Evolutionary conservation across 2,888 invertebrate genomes (phyloP).

Genomic region (Allolobophora icterica): DNA sequence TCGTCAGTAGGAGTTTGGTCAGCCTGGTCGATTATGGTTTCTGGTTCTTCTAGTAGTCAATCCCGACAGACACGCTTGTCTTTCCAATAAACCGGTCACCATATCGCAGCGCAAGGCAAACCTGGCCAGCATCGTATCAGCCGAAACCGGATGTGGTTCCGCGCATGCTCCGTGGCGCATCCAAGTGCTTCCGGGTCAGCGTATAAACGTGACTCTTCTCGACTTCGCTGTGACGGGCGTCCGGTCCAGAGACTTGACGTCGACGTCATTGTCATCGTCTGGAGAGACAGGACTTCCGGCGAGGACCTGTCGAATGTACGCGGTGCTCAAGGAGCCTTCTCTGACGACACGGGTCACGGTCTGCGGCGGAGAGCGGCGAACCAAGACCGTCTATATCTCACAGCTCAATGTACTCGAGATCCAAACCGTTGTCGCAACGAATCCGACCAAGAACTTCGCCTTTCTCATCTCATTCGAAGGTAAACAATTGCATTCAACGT

Average conservation of each 20-base stretch:
- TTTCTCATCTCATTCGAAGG: slow-evolving; percentile 21
- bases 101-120: slow-evolving; percentile 14
- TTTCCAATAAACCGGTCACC: slow-evolving; percentile 25
- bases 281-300: neutral
- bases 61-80: slow-evolving; percentile 17
- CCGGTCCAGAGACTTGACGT: neutral
- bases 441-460: neutral
- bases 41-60: neutral
- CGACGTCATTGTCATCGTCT: neutral
- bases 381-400: slow-evolving; percentile 12
- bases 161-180: slow-evolving; percentile 33
- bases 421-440: neutral
- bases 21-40: neutral
- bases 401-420: slow-evolving; percentile 14
- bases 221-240: slow-evolving; percentile 30
- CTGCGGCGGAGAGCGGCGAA: slow-evolving; percentile 26
- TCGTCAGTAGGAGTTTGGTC: neutral
- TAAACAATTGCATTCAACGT: neutral
- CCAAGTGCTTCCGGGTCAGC: slow-evolving; percentile 31
- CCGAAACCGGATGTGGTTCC: slow-evolving; percentile 31
- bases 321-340: neutral
- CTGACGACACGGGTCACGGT: slow-evolving; percentile 7
- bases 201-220: slow-evolving; percentile 29
- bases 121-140: slow-evolving; percentile 30
- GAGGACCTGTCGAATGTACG: slow-evolving; percentile 24